phyloP scores from a whole-genome alignment of 2,797 vertebrate genomes.

The Chelon labrosus region DNA sequence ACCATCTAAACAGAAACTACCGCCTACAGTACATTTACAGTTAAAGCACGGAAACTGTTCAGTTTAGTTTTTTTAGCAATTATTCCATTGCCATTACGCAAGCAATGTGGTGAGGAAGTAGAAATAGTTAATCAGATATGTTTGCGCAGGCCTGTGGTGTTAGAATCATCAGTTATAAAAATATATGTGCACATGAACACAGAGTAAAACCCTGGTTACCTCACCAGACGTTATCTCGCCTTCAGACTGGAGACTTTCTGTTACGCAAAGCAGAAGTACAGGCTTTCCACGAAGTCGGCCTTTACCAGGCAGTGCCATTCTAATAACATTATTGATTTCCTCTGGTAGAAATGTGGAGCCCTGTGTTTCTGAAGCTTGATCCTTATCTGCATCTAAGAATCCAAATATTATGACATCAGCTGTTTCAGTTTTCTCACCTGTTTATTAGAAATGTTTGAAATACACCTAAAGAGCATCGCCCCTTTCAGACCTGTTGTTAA shows the following conservation, averaged over 20 bases:
- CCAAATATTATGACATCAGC: not conserved
- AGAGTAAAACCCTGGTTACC: too few relatives aligned
- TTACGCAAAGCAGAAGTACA: too few relatives aligned
- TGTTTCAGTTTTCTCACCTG: not conserved
- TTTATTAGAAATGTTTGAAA: conserved; percentile 4
- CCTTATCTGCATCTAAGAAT: not conserved
- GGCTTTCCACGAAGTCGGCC: too few relatives aligned
- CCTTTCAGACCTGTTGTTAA: too few relatives aligned
- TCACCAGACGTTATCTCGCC: too few relatives aligned
- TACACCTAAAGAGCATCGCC: not conserved
- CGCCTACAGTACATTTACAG: not conserved
- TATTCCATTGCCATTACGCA: not conserved
- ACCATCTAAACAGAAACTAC: conserved; percentile 22
- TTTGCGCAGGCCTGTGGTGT: too few relatives aligned
- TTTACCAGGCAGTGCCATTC: too few relatives aligned
- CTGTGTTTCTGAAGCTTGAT: not conserved
- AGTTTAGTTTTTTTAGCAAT: not conserved
- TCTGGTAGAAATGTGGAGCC: not conserved
- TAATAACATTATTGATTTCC: not conserved
- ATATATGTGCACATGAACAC: too few relatives aligned
- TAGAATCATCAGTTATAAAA: too few relatives aligned
- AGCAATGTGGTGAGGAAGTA: too few relatives aligned
- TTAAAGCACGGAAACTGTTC: not conserved
- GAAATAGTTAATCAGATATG: too few relatives aligned
- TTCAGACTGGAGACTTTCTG: too few relatives aligned